A percentile compares a stretch with the other conserved stretches of the same genome.
phyloP scores from a whole-genome alignment of 2,113 vertebrate species.

The Bombycilla garrulus region DNA sequence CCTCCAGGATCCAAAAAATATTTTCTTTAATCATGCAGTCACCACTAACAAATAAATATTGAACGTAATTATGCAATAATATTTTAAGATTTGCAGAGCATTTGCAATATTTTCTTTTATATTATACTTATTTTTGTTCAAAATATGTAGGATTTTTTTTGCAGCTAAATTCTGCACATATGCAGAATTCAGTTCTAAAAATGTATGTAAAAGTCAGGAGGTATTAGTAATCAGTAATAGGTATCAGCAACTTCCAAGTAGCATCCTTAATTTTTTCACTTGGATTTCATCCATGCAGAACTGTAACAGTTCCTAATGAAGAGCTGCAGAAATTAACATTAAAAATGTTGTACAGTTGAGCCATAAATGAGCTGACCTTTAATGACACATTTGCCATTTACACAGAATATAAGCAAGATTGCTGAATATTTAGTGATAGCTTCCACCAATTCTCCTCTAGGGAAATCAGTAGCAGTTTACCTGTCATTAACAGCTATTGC shows the following conservation, averaged over 20 bases:
- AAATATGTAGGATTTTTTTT: neutral
- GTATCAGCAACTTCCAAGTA: neutral
- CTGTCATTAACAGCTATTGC: slow-evolving; percentile 57
- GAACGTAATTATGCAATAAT: neutral
- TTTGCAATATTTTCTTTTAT: neutral
- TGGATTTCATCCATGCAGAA: neutral
- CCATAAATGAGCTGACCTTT: slow-evolving; percentile 61
- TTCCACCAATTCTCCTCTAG: slow-evolving; percentile 44
- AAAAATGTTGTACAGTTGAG: slow-evolving; percentile 22
- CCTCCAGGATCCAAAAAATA: neutral
- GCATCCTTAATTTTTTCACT: neutral
- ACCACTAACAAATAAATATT: neutral
- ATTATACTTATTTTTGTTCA: neutral
- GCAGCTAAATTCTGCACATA: neutral
- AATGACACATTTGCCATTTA: slow-evolving; percentile 53
- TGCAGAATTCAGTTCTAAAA: neutral
- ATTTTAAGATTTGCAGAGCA: neutral
- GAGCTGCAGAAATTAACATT: slow-evolving; percentile 38
- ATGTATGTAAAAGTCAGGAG: neutral
- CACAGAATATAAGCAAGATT: slow-evolving; percentile 10
- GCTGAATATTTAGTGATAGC: slow-evolving; percentile 33
- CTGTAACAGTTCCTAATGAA: slow-evolving; percentile 1
- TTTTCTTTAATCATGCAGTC: neutral
- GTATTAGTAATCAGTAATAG: neutral
- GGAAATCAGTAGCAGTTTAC: slow-evolving; percentile 66